A percentile compares a stretch with the other conserved stretches of the same genome.
Evolutionary conservation across 2,113 vertebrate genomes (phyloP).

Genomic region (Sclerurus mexicanus): DNA sequence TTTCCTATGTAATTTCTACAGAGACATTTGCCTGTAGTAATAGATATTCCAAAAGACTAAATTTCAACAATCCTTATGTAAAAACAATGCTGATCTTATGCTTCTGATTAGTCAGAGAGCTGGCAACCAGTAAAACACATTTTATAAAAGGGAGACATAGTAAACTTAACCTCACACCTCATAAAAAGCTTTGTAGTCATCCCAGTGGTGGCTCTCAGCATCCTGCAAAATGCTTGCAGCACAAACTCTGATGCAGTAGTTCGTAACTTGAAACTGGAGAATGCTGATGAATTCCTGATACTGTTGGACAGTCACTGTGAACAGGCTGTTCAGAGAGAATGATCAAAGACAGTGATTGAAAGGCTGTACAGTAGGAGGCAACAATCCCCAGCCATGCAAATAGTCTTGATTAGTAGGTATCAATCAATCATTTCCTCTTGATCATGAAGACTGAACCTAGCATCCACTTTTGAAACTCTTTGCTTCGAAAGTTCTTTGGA

Average conservation of each 20-base stretch:
- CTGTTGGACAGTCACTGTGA: slow-evolving; percentile 83
- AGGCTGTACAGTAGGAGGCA: slow-evolving; percentile 62
- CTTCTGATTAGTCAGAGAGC: slow-evolving; percentile 68
- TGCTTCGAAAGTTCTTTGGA: slow-evolving; percentile 70
- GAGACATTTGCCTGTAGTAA: not conserved
- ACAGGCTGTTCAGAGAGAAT: slow-evolving; percentile 79
- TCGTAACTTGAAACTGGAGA: slow-evolving; percentile 84
- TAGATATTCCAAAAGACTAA: slow-evolving; percentile 61
- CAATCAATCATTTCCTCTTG: slow-evolving; percentile 78
- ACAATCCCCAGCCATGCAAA: slow-evolving; percentile 73
- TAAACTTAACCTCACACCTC: slow-evolving; percentile 83
- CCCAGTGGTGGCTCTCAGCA: slow-evolving; percentile 92
- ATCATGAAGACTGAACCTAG: slow-evolving; percentile 7
- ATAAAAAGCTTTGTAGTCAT: slow-evolving; percentile 91
- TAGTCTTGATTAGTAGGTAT: slow-evolving; percentile 83
- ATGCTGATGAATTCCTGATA: slow-evolving; percentile 83
- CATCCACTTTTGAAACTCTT: slow-evolving; percentile 57
- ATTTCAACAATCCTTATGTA: slow-evolving; percentile 39
- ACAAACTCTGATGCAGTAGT: slow-evolving; percentile 89
- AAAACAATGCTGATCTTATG: slow-evolving; percentile 46
- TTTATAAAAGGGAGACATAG: slow-evolving; percentile 60
- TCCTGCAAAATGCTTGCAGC: slow-evolving; percentile 90
- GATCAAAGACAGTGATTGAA: slow-evolving; percentile 78
- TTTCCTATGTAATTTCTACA: not conserved
- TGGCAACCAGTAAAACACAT: slow-evolving; percentile 64